phyloP scores from a whole-genome alignment of 2,113 vertebrate genomes.

The Prunella himalayana region DNA sequence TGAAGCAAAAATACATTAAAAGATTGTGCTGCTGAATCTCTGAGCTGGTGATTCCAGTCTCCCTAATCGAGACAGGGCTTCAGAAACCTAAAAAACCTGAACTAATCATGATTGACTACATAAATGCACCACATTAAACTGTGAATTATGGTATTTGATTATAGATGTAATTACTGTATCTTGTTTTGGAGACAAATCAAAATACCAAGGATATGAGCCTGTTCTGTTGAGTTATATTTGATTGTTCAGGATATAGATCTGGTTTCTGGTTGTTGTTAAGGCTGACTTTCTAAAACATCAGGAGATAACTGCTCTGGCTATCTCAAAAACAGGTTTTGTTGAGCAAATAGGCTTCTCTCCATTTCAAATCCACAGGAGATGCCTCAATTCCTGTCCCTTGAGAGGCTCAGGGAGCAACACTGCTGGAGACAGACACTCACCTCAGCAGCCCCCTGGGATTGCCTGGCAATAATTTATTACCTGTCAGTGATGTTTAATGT shows the following conservation, averaged over 20 bases:
- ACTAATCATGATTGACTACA: not conserved
- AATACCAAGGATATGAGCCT: not conserved
- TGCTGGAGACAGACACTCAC: not conserved
- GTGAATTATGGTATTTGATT: slow-evolving; percentile 1
- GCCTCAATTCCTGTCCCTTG: rapidly evolving
- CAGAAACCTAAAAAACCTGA: not conserved
- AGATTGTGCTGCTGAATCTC: not conserved
- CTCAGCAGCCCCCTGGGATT: not conserved
- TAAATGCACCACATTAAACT: not conserved
- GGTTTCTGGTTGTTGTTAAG: not conserved
- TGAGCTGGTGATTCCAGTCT: not conserved
- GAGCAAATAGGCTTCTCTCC: not conserved
- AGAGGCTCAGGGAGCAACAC: not conserved
- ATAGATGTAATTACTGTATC: slow-evolving; percentile 7
- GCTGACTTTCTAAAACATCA: not conserved
- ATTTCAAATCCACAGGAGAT: not conserved
- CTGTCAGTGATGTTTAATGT: not conserved
- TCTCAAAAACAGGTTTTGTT: not conserved
- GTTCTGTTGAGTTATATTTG: not conserved
- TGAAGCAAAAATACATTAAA: not conserved
- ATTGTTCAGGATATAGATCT: not conserved
- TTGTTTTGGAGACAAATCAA: slow-evolving; percentile 17
- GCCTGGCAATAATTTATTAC: not conserved
- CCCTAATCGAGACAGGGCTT: not conserved
- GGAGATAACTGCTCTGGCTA: not conserved